phyloP scores from a whole-genome alignment of 2,797 vertebrate species.

The Esox masquinongy region DNA sequence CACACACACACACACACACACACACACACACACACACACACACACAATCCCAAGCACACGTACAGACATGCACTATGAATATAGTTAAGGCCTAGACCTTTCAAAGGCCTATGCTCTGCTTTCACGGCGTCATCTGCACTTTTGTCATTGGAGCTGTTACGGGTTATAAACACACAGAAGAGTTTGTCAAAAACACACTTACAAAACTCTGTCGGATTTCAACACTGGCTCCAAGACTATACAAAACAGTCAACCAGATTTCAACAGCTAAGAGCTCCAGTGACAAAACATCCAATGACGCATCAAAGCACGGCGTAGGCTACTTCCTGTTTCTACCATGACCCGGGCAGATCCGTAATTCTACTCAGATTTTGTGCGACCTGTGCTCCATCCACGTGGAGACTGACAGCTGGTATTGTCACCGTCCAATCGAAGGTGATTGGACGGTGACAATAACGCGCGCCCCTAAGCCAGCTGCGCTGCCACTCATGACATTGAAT shows the following conservation, averaged over 20 bases:
- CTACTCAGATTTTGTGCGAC: neutral
- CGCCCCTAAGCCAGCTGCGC: conserved; percentile 42
- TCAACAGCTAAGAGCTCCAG: neutral
- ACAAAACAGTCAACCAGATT: neutral
- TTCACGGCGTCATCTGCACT: neutral
- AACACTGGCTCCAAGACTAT: neutral
- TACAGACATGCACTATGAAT: conserved; percentile 58
- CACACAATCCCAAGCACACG: conserved; percentile 6
- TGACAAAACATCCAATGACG: neutral
- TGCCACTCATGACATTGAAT: conserved; percentile 30
- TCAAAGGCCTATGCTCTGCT: conserved; percentile 49
- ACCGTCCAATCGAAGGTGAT: neutral
- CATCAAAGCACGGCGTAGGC: neutral
- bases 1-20: conserved; percentile 7
- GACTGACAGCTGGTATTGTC: neutral
- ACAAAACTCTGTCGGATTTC: neutral
- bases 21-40: conserved; percentile 10
- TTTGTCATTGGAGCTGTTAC: neutral
- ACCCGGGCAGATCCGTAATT: neutral
- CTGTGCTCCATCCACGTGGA: neutral
- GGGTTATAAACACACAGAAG: neutral
- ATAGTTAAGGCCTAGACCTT: conserved; percentile 62
- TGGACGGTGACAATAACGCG: conserved; percentile 31
- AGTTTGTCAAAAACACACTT: neutral
- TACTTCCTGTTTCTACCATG: neutral